These are phyloP conservation scores for Calonectris borealis DNA, from an alignment of 2,113 vertebrate genomes.

Conservation along the genomic window DNA sequence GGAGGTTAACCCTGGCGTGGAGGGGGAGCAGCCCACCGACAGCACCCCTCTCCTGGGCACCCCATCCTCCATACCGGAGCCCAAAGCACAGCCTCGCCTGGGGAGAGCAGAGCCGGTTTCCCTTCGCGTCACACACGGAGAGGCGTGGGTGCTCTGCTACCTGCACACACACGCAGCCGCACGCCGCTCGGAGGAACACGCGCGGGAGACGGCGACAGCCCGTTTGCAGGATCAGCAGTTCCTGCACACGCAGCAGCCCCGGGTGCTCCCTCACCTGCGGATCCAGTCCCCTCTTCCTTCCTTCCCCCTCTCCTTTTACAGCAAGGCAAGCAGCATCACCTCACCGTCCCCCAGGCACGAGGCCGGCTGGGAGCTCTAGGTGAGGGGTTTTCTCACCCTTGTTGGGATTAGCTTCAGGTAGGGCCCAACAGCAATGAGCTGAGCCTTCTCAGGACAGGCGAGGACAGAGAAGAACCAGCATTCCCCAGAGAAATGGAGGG, in stretches of 20 bases:
- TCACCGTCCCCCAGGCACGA: background rate
- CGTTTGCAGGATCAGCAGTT: background rate
- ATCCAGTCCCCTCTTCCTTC: background rate
- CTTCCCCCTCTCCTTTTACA: background rate
- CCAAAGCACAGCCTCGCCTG: rapidly evolving
- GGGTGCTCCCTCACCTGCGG: rapidly evolving
- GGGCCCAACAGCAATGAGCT: background rate
- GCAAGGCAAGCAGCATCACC: background rate
- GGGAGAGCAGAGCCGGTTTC: background rate
- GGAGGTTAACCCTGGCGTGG: background rate
- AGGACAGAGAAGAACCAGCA: background rate
- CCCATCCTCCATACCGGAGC: background rate
- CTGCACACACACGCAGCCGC: background rate
- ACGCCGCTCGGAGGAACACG: rapidly evolving
- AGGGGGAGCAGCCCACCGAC: background rate
- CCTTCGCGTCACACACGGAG: rapidly evolving
- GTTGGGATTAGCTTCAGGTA: background rate
- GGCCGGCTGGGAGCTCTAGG: background rate
- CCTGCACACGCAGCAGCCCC: background rate
- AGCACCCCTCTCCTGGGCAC: background rate
- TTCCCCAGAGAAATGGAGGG: background rate
- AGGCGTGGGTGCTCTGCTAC: background rate
- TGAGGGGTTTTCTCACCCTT: background rate
- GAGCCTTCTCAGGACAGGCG: background rate
- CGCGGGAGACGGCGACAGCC: rapidly evolving